phyloP scores from a whole-genome alignment of 2,888 invertebrate genomes.

The Ceraclea dissimilis region DNA sequence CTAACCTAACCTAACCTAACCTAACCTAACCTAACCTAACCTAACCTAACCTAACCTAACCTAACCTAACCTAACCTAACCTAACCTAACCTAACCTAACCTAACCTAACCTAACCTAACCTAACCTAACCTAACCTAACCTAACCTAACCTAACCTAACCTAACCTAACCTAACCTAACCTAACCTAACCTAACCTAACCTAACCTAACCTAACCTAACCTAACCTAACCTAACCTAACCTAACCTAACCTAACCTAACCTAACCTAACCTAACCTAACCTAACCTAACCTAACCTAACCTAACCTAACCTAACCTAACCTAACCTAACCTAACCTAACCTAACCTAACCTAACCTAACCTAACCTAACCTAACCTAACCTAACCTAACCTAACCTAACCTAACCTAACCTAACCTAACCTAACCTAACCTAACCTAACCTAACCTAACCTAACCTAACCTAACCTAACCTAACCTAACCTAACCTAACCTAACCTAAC shows the following conservation, averaged over 20 bases:
- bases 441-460: constrained; percentile 25
- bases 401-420: constrained; percentile 23
- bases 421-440: constrained; percentile 22
- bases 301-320: constrained; percentile 6
- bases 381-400: constrained; percentile 22
- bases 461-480: constrained; percentile 24
- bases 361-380: constrained; percentile 23
- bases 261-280: constrained; percentile 24
- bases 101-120: constrained; percentile 3
- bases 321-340: constrained; percentile 17
- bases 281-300: constrained; percentile 24
- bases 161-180: constrained; percentile 25
- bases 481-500: constrained; percentile 23
- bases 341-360: constrained; percentile 9
- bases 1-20: constrained; percentile 14
- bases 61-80: constrained; percentile 13
- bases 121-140: constrained; percentile 8
- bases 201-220: constrained; percentile 26
- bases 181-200: constrained; percentile 26
- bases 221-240: constrained; percentile 23
- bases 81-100: constrained; percentile 15
- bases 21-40: constrained; percentile 24
- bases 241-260: constrained; percentile 25
- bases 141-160: constrained; percentile 9
- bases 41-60: constrained; percentile 23